phyloP scores from a whole-genome alignment of 2,888 invertebrate genomes.

The Rotaria magnacalcarata region DNA sequence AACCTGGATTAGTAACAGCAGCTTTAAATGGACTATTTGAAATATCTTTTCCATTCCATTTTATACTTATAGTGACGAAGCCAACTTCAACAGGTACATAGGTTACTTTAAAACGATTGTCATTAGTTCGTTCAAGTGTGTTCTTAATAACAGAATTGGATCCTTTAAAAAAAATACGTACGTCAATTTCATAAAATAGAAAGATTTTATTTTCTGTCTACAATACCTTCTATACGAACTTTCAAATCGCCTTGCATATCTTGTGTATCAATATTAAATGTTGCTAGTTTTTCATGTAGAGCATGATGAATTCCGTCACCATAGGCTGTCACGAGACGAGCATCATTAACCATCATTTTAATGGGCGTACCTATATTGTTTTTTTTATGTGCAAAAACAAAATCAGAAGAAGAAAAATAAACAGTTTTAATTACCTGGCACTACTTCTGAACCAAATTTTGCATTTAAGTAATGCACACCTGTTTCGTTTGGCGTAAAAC shows the following conservation, averaged over 20 bases:
- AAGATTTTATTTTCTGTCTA: too few relatives aligned
- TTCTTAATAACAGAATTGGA: constrained; percentile 66
- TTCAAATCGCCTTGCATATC: constrained; percentile 62
- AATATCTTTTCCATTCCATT: constrained; percentile 64
- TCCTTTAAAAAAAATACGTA: constrained; percentile 56
- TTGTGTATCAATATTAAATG: constrained; percentile 63
- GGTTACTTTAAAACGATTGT: constrained; percentile 76
- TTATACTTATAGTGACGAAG: constrained; percentile 79
- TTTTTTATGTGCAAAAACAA: background rate
- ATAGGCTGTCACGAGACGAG: constrained; percentile 64
- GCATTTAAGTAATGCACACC: constrained; percentile 35
- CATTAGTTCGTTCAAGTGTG: constrained; percentile 60
- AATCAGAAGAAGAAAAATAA: background rate
- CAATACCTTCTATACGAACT: constrained; percentile 58
- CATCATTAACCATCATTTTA: constrained; percentile 62
- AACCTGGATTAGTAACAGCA: constrained; percentile 36
- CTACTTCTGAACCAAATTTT: constrained; percentile 23
- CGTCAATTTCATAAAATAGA: background rate
- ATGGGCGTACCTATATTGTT: constrained; percentile 48
- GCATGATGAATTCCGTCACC: constrained; percentile 64
- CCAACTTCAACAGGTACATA: constrained; percentile 88
- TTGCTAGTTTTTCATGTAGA: constrained; percentile 60
- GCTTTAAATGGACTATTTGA: constrained; percentile 47
- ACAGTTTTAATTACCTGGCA: background rate
- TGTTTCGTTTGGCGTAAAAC: constrained; percentile 37